Percentiles rank a stretch among this genome's conserved stretches.
phyloP scores from a whole-genome alignment of 2,888 invertebrate genomes.

The Stenchaetothrips biformis region DNA sequence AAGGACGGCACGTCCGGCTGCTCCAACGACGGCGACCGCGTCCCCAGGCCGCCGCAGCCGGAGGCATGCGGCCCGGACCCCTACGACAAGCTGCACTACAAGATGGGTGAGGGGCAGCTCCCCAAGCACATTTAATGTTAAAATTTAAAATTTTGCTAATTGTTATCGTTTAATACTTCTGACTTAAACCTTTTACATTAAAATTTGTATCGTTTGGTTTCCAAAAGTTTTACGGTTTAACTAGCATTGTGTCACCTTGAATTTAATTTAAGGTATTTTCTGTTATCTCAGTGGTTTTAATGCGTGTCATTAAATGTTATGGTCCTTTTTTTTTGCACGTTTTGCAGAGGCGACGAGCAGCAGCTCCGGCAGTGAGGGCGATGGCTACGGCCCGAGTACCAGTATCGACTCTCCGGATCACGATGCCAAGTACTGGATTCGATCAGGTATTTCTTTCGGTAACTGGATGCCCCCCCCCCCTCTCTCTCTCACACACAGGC shows the following conservation, averaged over 20 bases:
- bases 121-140: background rate
- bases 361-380: constrained; percentile 55
- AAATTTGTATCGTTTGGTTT: constrained; percentile 34
- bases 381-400: constrained; percentile 54
- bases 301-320: too few species aligned
- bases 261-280: too few species aligned
- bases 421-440: constrained; percentile 45
- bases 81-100: constrained; percentile 48
- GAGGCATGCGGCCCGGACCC: constrained; percentile 48
- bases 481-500: too few species aligned
- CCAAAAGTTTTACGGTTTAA: constrained; percentile 41
- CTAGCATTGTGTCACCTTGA: too few species aligned
- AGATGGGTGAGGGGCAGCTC: constrained; percentile 43
- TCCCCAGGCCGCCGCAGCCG: constrained; percentile 36
- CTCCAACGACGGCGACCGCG: constrained; percentile 16
- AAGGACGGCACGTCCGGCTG: background rate
- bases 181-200: background rate
- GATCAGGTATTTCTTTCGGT: constrained; percentile 44
- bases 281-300: too few species aligned
- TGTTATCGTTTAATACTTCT: background rate
- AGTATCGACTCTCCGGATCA: constrained; percentile 51
- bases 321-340: constrained; percentile 34
- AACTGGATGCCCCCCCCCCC: background rate
- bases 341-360: constrained; percentile 51
- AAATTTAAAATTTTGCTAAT: background rate